These are phyloP conservation scores for Bicyclus anynana DNA, from an alignment of 1,140 invertebrate genomes.

Conservation along the genomic window DNA sequence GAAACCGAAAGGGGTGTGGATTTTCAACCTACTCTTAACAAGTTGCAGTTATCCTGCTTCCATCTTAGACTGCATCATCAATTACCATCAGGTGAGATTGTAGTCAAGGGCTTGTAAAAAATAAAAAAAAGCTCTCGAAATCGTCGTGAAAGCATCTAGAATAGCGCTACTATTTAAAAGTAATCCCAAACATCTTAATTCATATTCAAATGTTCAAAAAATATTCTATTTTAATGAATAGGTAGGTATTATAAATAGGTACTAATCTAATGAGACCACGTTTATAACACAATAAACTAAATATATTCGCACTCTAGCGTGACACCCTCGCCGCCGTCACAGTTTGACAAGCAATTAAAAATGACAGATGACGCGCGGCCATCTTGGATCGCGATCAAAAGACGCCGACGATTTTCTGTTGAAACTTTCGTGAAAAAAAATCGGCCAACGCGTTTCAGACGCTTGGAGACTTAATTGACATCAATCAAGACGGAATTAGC, in stretches of 20 bases:
- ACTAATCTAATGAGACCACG: neutral
- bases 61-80: too few species aligned
- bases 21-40: too few species aligned
- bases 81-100: too few species aligned
- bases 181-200: too few species aligned
- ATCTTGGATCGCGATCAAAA: slow-evolving; percentile 45
- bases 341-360: slow-evolving; percentile 73
- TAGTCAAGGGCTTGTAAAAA: too few species aligned
- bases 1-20: too few species aligned
- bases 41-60: too few species aligned
- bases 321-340: slow-evolving; percentile 33
- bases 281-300: slow-evolving; percentile 72
- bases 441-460: slow-evolving; percentile 50
- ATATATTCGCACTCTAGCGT: slow-evolving; percentile 58
- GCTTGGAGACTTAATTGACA: slow-evolving; percentile 6
- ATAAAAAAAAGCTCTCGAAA: too few species aligned
- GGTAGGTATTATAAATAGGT: neutral
- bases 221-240: too few species aligned
- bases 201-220: neutral
- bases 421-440: slow-evolving; percentile 47
- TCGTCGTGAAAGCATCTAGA: too few species aligned
- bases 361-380: slow-evolving; percentile 65
- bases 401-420: slow-evolving; percentile 29
- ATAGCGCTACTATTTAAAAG: too few species aligned
- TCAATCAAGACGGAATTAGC: slow-evolving; percentile 3